These are phyloP conservation scores for Sigmodon hispidus DNA, from an alignment of 2,113 vertebrate species.

Conservation along the genomic window DNA sequence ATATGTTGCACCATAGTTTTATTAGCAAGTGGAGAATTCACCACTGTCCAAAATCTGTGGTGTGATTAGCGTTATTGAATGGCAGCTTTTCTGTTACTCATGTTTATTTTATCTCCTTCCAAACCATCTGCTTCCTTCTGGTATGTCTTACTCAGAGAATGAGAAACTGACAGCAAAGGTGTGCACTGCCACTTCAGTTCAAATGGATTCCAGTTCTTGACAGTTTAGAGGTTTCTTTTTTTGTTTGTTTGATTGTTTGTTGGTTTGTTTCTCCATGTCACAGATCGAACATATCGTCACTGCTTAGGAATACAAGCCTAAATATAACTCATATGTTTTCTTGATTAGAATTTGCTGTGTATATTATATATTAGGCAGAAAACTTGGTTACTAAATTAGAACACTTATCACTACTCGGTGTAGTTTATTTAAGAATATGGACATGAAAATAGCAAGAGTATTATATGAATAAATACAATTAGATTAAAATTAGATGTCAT, in stretches of 20 bases:
- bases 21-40: slow-evolving; percentile 66
- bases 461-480: neutral
- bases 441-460: neutral
- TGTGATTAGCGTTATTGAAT: slow-evolving; percentile 73
- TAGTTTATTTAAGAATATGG: neutral
- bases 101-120: slow-evolving; percentile 81
- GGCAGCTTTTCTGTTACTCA: slow-evolving; percentile 74
- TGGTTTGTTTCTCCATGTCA: slow-evolving; percentile 2
- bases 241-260: neutral
- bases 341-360: neutral
- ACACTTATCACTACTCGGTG: neutral
- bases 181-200: neutral
- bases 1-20: slow-evolving; percentile 77
- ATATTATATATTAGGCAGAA: neutral
- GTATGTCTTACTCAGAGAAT: slow-evolving; percentile 75
- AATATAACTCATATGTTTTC: neutral
- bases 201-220: neutral
- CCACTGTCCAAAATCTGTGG: slow-evolving; percentile 71
- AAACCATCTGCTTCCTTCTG: slow-evolving; percentile 78
- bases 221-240: neutral
- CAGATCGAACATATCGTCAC: neutral
- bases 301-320: no score
- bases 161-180: slow-evolving; percentile 66
- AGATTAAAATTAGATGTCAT: neutral
- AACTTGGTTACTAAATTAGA: neutral